Base-by-base conservation (phyloP, 2,888 invertebrate species). In the Yponomeuta sedellus region DNA sequence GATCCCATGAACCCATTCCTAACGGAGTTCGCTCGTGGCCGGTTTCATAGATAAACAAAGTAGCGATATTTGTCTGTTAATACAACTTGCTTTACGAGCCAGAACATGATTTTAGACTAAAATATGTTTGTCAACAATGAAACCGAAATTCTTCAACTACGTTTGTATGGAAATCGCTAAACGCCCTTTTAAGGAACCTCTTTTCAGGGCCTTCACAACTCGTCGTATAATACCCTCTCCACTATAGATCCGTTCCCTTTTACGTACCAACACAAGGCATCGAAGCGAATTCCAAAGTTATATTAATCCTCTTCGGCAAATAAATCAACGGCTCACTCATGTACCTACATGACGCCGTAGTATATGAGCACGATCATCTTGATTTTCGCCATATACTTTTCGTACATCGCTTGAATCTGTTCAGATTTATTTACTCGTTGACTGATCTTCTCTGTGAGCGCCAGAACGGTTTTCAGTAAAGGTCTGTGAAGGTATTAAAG, bases 181-280 rank as follows among this genome's bases (percentile, higher is more conserved):
- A n/a, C n/a, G n/a, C n/a, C n/a, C n/a, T n/a, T n/a, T n/a, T n/a
- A n/a, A n/a, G n/a, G n/a, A n/a, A n/a, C n/a, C n/a, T n/a, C n/a
- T n/a, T n/a, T n/a, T n/a, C n/a, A n/a, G n/a, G 25, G 2, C 2
- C 5, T 25, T 25, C 25, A 25, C 25, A 25, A 25, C 5, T 4
- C 25, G 25, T 25, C 25, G 25, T 25, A 25, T 25, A n/a, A n/a
- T n/a, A n/a, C n/a, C 5, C 25, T 25, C 25, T 25, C 25, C 5
- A 25, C 5, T 25, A 4, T 25, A 2, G 3, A 25, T 52, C 10
- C 44, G 1, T 2, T 52, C 1, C 16, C 1, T 52, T 16, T 16
- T 19, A 59, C 83, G 81, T 78, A 88, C 88, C 87, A 66, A 83
- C 81, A 19, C 88, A 89, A 40, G 78, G 82, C 0, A 79, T 77